Base-by-base conservation (phyloP, 2,797 vertebrate genomes). In the Pseudocheirus occidentalis region DNA sequence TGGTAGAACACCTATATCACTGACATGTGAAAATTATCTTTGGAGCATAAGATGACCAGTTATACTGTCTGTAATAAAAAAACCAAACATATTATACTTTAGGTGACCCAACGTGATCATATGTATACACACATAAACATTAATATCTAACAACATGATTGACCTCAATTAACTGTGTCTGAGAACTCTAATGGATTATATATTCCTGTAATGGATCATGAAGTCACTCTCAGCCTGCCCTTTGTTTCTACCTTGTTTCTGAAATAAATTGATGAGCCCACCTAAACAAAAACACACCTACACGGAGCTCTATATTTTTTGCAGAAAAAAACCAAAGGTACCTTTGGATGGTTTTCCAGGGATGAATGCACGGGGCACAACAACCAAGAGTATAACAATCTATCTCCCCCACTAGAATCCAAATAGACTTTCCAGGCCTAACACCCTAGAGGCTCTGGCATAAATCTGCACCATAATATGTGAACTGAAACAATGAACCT, bases 11-110 rank as follows among this genome's bases (percentile, higher is more conserved):
- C 40, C 24, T 21, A 91, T 0, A 28, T 92, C 57, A 27, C 13
- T 93, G 92, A 96, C 58, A 96, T 16, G 93, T 3, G 93, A 18
- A 93, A 95, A 34, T 52, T 46, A 73, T 95, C 90, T 97, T 92
- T 92, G 34, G 66, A 46, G 59, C 16, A 50, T 95, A 34, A 34
- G 21, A 91, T 62, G 18, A 24, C 21, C 5, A 40, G 6, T 40
- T 87, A 27, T 81, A 21, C 1, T 87, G 14, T 46, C 7, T 87
- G 24, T 21, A 50, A 87, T 50, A 81, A 52, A 52, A 52, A 52
- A 87, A 73, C n/a, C n/a, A 55, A 18, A 5, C n/a, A 66, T 54
- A 59, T 93, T 57, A 66, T 94, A 28, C 93, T 95, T 91, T 93
- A 97, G 34, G 10, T 57, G 89, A 56, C 62, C 55, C 14, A 52